Conservation (phyloP, 2,888 invertebrate species). For the Lithophane semibrunnea region DNA sequence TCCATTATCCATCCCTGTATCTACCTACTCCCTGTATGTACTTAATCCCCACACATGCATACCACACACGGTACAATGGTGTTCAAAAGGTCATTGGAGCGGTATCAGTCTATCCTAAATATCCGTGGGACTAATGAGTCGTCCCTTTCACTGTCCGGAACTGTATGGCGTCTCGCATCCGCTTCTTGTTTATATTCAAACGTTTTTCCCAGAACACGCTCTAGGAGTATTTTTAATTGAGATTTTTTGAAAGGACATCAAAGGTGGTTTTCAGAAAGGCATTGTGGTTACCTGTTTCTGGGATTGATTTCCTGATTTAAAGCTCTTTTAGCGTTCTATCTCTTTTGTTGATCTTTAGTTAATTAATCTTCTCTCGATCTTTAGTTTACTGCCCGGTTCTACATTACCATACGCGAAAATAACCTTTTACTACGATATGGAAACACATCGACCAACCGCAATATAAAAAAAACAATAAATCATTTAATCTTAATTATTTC, state of each 20-base stretch:
- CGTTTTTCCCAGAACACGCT: conserved; percentile 71
- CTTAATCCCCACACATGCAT: conserved; percentile 61
- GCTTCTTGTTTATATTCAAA: conserved; percentile 71
- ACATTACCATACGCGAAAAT: too few species aligned
- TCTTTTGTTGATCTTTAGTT: not conserved
- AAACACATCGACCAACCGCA: not conserved
- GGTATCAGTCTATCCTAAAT: conserved; percentile 72
- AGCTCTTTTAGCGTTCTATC: conserved; percentile 1
- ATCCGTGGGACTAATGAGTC: conserved; percentile 75
- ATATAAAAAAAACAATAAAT: conserved; percentile 6
- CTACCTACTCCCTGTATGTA: not conserved
- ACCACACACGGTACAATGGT: conserved; percentile 45
- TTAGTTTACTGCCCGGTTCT: too few species aligned
- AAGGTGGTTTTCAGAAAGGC: conserved; percentile 37
- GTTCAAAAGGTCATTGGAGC: conserved; percentile 74
- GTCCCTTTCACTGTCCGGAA: conserved; percentile 72
- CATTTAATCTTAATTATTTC: conserved; percentile 43
- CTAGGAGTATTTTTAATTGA: conserved; percentile 56
- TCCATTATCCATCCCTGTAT: conserved; percentile 21
- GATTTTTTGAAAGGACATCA: conserved; percentile 53
- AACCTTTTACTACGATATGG: not conserved
- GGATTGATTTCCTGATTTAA: not conserved
- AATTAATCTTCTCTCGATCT: too few species aligned
- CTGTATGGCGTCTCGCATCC: conserved; percentile 71
- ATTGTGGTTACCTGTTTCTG: conserved; percentile 9